Conservation (phyloP, 2,113 vertebrate species). For the Neogobius melanostomus region DNA sequence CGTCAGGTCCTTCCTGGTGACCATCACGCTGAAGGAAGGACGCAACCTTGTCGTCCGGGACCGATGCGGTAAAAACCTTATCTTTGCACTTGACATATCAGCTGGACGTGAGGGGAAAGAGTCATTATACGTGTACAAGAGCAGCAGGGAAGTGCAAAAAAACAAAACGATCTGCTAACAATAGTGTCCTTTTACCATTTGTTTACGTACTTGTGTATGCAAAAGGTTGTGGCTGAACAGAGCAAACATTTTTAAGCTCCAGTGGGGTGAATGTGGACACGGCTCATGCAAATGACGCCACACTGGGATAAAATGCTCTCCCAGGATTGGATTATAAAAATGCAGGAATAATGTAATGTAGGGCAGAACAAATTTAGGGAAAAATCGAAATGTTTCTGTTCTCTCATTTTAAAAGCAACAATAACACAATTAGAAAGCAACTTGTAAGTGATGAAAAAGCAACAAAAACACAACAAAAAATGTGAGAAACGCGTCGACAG, state of each 20-base stretch:
- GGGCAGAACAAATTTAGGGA: too few species aligned
- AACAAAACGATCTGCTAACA: neutral
- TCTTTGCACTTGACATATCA: neutral
- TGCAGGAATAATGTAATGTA: too few species aligned
- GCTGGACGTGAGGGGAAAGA: neutral
- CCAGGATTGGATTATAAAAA: too few species aligned
- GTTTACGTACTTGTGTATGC: conserved; percentile 1
- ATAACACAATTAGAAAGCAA: too few species aligned
- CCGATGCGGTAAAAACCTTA: conserved; percentile 85
- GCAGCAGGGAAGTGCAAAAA: neutral
- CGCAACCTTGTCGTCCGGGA: conserved; percentile 91
- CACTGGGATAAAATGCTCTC: neutral
- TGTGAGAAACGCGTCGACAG: too few species aligned
- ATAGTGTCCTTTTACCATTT: neutral
- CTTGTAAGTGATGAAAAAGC: too few species aligned
- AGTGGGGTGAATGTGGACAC: neutral
- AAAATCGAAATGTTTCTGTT: too few species aligned
- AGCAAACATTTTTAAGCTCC: neutral
- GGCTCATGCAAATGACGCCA: neutral
- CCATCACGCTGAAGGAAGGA: conserved; percentile 90
- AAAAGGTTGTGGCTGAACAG: neutral
- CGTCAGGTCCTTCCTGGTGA: conserved; percentile 83
- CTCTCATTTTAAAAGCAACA: too few species aligned
- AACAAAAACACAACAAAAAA: too few species aligned
- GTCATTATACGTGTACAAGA: too few species aligned